Conservation (phyloP, 2,888 invertebrate species). For the Acrobasis suavella region DNA sequence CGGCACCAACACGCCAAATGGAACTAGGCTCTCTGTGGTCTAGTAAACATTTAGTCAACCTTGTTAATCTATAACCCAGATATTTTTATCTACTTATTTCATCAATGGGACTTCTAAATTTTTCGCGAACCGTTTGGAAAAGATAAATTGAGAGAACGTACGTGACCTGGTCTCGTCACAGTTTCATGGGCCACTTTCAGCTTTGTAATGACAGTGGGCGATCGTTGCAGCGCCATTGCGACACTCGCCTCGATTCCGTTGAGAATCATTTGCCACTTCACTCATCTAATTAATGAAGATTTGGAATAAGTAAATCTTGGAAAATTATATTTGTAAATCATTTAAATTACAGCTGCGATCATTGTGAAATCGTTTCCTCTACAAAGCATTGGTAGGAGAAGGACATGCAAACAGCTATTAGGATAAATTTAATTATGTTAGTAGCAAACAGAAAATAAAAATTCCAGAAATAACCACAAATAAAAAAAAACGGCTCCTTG, state of each 20-base stretch:
- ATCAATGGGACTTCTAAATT: slow-evolving; percentile 43
- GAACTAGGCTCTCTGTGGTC: slow-evolving; percentile 26
- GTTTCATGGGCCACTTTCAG: slow-evolving; percentile 69
- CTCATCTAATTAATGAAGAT: slow-evolving; percentile 25
- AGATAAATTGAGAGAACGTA: slow-evolving; percentile 55
- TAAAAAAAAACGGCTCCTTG: background rate
- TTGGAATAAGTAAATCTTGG: slow-evolving; percentile 21
- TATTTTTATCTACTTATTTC: slow-evolving; percentile 32
- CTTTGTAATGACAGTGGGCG: slow-evolving; percentile 57
- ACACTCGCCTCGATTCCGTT: slow-evolving; percentile 42
- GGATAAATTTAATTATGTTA: background rate
- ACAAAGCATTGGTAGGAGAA: slow-evolving; percentile 9
- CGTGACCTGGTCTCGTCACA: slow-evolving; percentile 63
- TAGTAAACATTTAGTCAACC: slow-evolving; percentile 28
- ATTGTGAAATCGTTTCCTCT: slow-evolving; percentile 25
- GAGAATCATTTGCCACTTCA: slow-evolving; percentile 37
- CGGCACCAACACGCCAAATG: slow-evolving; percentile 15
- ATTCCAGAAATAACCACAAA: background rate
- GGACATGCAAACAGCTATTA: slow-evolving; percentile 10
- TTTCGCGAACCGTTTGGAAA: slow-evolving; percentile 36
- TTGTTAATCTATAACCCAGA: slow-evolving; percentile 31
- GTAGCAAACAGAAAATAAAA: slow-evolving; percentile 1
- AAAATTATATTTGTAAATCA: slow-evolving; percentile 3
- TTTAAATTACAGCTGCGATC: slow-evolving; percentile 11
- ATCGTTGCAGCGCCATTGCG: slow-evolving; percentile 46